These are phyloP conservation scores for Cyclargus thomasi DNA, from an alignment of 1,140 invertebrate species.

Conservation along the genomic window DNA sequence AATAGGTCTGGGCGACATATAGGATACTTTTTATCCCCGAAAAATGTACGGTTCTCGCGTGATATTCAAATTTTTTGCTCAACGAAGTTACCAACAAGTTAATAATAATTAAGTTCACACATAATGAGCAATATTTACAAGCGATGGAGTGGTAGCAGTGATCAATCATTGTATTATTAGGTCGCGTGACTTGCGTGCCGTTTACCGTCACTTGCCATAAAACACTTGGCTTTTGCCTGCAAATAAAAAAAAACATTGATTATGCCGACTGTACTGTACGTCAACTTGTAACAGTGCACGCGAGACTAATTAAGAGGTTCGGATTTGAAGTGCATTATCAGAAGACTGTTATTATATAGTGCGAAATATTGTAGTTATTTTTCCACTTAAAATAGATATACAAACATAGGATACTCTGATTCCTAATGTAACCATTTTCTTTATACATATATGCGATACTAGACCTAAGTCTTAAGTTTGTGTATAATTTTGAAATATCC, in stretches of 20 bases:
- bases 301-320: slow-evolving; percentile 20
- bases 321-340: background rate
- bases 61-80: no score
- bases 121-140: slow-evolving; percentile 24
- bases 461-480: no score
- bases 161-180: slow-evolving; percentile 55
- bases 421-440: no score
- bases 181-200: slow-evolving; percentile 44
- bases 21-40: no score
- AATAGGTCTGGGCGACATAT: no score
- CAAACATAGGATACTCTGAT: no score
- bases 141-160: slow-evolving; percentile 48
- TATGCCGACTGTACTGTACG: slow-evolving; percentile 16
- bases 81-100: background rate
- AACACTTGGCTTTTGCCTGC: slow-evolving; percentile 24
- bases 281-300: slow-evolving; percentile 24
- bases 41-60: no score
- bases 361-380: no score
- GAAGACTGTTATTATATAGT: background rate
- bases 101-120: slow-evolving; percentile 12
- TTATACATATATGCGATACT: no score
- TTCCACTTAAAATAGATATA: no score
- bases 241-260: slow-evolving; percentile 28
- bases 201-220: slow-evolving; percentile 34
- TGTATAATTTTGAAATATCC: no score